A percentile compares a stretch with the other conserved stretches of the same genome.
Evolutionary conservation across 2,888 invertebrate species (phyloP).

Genomic region (Fragum fragum): DNA sequence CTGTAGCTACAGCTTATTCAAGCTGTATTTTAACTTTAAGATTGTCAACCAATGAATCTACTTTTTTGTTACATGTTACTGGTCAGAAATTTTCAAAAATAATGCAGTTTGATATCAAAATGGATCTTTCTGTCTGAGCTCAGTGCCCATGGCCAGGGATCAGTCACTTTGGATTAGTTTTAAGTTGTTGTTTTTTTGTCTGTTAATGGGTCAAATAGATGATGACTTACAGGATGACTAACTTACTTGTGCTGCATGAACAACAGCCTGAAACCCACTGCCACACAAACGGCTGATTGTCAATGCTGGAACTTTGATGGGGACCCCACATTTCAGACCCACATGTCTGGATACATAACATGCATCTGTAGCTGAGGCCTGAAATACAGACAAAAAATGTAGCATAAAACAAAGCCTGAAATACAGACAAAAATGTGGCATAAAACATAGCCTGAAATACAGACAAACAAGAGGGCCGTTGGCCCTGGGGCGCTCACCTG

Average conservation of each 20-base stretch:
- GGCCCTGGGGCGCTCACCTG: too few species aligned
- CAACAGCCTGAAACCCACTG: slow-evolving; percentile 98
- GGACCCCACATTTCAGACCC: slow-evolving; percentile 94
- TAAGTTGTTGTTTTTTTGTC: neutral
- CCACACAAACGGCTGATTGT: slow-evolving; percentile 98
- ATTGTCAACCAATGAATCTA: too few species aligned
- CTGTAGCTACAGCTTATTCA: too few species aligned
- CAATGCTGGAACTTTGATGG: slow-evolving; percentile 92
- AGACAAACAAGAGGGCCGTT: too few species aligned
- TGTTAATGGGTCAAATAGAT: neutral
- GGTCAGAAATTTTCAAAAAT: too few species aligned
- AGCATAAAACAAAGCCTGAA: neutral
- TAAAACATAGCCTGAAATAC: neutral
- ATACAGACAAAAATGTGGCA: neutral
- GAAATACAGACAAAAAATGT: neutral
- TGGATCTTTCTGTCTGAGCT: too few species aligned
- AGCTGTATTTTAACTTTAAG: too few species aligned
- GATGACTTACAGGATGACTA: neutral
- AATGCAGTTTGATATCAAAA: too few species aligned
- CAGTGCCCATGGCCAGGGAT: too few species aligned
- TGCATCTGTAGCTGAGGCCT: slow-evolving; percentile 90
- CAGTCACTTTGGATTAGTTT: too few species aligned
- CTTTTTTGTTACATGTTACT: too few species aligned
- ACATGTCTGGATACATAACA: slow-evolving; percentile 94
- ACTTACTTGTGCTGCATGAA: slow-evolving; percentile 95